Conservation (phyloP, 2,113 vertebrate species). For the Geococcyx californianus region DNA sequence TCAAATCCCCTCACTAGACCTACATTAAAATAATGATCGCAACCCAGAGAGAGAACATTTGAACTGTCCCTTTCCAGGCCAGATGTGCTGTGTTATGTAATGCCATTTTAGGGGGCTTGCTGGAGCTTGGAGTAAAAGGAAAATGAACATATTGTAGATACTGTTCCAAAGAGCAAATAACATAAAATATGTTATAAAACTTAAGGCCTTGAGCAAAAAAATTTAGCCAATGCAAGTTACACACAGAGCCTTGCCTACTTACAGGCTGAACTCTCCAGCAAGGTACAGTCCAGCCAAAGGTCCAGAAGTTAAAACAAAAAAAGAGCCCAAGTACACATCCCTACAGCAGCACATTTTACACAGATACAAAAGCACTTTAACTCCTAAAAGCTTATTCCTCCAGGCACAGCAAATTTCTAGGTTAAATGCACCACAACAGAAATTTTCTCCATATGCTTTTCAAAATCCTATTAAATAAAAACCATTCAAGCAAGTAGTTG, state of each 20-base stretch:
- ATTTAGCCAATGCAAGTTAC: not conserved
- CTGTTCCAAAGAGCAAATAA: not conserved
- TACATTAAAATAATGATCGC: constrained; percentile 36
- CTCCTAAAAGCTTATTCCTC: constrained; percentile 6
- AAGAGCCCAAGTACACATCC: not conserved
- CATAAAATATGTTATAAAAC: constrained; percentile 36
- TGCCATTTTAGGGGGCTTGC: constrained; percentile 44
- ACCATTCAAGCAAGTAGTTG: constrained; percentile 10
- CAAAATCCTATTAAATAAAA: constrained; percentile 51
- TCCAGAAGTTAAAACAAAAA: not conserved
- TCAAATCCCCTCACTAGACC: not conserved
- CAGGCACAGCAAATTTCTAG: constrained; percentile 16
- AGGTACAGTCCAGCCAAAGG: not conserved
- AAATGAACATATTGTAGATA: constrained; percentile 11
- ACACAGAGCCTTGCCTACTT: not conserved
- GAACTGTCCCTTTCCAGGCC: constrained; percentile 47
- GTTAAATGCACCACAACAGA: not conserved
- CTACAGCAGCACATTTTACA: not conserved
- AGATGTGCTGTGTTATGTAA: constrained; percentile 46
- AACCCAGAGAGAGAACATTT: constrained; percentile 2
- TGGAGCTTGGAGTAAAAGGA: constrained; percentile 20
- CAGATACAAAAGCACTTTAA: not conserved
- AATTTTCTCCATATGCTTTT: constrained; percentile 29
- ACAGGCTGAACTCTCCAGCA: not conserved
- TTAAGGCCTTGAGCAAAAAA: constrained; percentile 33